A percentile compares a stretch with the other conserved stretches of the same genome.
Evolutionary conservation across 2,113 vertebrate species (phyloP).

Genomic region (Galeopterus variegatus): DNA sequence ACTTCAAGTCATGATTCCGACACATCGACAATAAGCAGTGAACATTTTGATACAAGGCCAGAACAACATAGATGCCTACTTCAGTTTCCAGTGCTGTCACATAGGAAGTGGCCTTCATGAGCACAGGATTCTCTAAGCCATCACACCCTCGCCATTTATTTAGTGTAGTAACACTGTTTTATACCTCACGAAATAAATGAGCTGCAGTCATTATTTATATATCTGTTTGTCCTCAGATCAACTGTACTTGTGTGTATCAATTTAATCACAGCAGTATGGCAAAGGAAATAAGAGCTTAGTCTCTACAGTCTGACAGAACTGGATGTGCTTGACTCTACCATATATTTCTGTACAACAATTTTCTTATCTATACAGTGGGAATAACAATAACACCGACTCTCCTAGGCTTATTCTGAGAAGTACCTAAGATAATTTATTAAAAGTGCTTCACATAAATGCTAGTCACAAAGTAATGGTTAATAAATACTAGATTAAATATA

Average conservation of each 20-base stretch:
- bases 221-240: background rate
- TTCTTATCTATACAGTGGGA: background rate
- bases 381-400: background rate
- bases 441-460: slow-evolving; percentile 15
- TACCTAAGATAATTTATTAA: background rate
- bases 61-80: slow-evolving; percentile 72
- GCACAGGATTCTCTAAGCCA: background rate
- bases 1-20: slow-evolving; percentile 79
- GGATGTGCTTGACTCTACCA: background rate
- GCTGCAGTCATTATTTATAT: background rate
- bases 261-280: background rate
- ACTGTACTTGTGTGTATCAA: background rate
- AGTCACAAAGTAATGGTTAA: background rate
- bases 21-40: slow-evolving; percentile 69
- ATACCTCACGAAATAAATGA: background rate
- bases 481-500: slow-evolving; percentile 5
- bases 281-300: background rate
- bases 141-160: background rate
- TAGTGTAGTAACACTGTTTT: background rate
- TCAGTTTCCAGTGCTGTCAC: slow-evolving; percentile 27
- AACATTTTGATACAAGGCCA: slow-evolving; percentile 72
- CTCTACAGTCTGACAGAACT: background rate
- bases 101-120: background rate
- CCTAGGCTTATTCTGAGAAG: background rate
- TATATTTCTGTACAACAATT: background rate